phyloP scores from a whole-genome alignment of 1,140 invertebrate genomes.

The Temnothorax nylanderi region DNA sequence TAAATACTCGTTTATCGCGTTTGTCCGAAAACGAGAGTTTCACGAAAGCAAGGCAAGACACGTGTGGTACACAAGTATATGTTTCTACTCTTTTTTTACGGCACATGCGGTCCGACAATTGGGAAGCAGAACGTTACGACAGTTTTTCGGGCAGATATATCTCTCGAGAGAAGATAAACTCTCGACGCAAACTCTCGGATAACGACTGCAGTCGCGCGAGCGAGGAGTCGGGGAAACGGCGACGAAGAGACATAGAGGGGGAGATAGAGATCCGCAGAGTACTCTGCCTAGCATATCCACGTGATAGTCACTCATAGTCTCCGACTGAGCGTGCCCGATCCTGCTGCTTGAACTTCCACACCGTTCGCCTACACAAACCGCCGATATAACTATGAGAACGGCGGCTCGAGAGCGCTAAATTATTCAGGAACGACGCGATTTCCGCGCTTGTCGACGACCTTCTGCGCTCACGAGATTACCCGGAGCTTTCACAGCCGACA shows the following conservation, averaged over 20 bases:
- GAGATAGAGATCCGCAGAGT: slow-evolving; percentile 28
- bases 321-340: slow-evolving; percentile 51
- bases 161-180: slow-evolving; percentile 49
- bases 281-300: slow-evolving; percentile 30
- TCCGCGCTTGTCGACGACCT: slow-evolving; percentile 50
- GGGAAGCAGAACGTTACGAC: slow-evolving; percentile 25
- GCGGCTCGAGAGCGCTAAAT: slow-evolving; percentile 54
- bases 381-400: slow-evolving; percentile 61
- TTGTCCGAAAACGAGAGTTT: neutral
- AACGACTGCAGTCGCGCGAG: slow-evolving; percentile 47
- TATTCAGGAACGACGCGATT: slow-evolving; percentile 58
- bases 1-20: neutral
- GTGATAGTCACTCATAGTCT: slow-evolving; percentile 48
- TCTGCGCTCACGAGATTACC: slow-evolving; percentile 49
- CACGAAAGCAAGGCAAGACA: neutral
- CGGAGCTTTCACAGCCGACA: slow-evolving; percentile 38
- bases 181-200: slow-evolving; percentile 45
- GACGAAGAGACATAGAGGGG: neutral
- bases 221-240: slow-evolving; percentile 1
- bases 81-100: slow-evolving; percentile 1
- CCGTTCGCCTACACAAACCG: slow-evolving; percentile 32
- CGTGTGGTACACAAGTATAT: neutral
- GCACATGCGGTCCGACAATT: slow-evolving; percentile 11
- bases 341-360: slow-evolving; percentile 46
- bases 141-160: slow-evolving; percentile 29